Percentiles rank a stretch among this genome's conserved stretches.
These are phyloP conservation scores for Pristionchus exspectatus DNA, from an alignment of 2,888 invertebrate genomes.

Conservation along the genomic window DNA sequence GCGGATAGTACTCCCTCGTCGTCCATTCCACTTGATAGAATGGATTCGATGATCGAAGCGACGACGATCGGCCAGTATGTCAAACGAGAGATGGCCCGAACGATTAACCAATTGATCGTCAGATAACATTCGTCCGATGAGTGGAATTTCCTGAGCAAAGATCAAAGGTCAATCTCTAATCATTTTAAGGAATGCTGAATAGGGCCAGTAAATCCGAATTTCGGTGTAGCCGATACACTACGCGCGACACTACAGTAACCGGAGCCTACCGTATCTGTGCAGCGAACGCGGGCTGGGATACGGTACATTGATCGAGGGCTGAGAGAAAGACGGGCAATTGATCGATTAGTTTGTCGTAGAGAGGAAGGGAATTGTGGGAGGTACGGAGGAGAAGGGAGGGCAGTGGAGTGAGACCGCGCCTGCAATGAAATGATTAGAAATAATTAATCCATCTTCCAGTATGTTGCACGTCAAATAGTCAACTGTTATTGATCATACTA, in stretches of 20 bases:
- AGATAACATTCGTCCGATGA: constrained; percentile 41
- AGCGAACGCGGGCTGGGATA: constrained; percentile 16
- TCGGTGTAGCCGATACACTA: too few relatives aligned
- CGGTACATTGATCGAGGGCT: constrained; percentile 50
- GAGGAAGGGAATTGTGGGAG: constrained; percentile 42
- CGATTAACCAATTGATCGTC: constrained; percentile 38
- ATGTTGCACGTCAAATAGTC: background rate
- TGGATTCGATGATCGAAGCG: constrained; percentile 2
- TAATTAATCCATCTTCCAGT: background rate
- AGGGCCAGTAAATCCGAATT: too few relatives aligned
- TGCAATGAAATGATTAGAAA: too few relatives aligned
- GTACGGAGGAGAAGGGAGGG: constrained; percentile 31
- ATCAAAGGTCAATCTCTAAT: background rate
- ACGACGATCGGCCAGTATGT: constrained; percentile 20
- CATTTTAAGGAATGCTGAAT: too few relatives aligned
- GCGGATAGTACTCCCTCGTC: constrained; percentile 29
- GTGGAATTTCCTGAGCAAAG: constrained; percentile 25
- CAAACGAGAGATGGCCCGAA: constrained; percentile 10
- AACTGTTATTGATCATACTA: background rate
- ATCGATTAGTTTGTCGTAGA: constrained; percentile 52
- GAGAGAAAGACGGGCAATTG: constrained; percentile 54
- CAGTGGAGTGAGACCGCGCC: constrained; percentile 5
- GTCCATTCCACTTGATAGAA: constrained; percentile 28
- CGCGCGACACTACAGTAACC: background rate
- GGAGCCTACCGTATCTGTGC: background rate